Percentiles rank a stretch among this genome's conserved stretches.
Evolutionary conservation across 2,113 vertebrate species (phyloP).

Genomic region (Eolophus roseicapilla): DNA sequence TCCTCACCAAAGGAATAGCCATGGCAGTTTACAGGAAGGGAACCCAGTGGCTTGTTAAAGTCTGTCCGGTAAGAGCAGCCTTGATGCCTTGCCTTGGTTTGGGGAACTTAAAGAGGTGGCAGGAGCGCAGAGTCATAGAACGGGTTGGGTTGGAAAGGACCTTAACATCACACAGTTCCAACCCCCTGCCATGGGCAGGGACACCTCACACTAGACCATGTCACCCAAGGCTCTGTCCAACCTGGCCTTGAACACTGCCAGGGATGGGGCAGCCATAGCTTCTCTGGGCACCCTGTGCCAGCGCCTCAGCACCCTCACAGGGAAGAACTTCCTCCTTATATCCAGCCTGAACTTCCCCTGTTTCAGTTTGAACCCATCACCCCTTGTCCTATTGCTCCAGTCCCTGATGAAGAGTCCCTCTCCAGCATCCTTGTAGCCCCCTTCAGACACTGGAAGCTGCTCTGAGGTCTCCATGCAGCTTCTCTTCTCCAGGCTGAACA

Average conservation of each 20-base stretch:
- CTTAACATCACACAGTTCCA: not conserved
- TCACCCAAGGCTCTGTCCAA: too few species aligned
- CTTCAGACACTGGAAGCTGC: too few species aligned
- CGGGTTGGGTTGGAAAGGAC: not conserved
- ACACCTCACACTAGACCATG: not conserved
- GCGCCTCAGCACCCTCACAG: too few species aligned
- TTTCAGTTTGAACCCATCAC: too few species aligned
- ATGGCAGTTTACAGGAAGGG: conserved; percentile 47
- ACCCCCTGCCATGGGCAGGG: not conserved
- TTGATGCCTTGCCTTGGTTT: not conserved
- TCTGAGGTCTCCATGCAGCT: not conserved
- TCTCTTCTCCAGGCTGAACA: not conserved
- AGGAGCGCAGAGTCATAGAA: not conserved
- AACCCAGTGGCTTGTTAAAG: conserved; percentile 31
- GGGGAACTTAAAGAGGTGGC: not conserved
- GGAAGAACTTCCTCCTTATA: too few species aligned
- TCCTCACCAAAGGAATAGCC: conserved; percentile 73
- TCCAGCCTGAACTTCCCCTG: too few species aligned
- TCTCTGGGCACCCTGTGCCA: too few species aligned
- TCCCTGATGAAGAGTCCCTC: too few species aligned
- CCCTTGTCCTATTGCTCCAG: too few species aligned
- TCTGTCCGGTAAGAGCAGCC: conserved; percentile 56
- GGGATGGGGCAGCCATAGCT: too few species aligned
- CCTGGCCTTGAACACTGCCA: too few species aligned
- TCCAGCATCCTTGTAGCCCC: too few species aligned